Conservation (phyloP, 1,140 invertebrate species). For the Papilio xuthus region DNA sequence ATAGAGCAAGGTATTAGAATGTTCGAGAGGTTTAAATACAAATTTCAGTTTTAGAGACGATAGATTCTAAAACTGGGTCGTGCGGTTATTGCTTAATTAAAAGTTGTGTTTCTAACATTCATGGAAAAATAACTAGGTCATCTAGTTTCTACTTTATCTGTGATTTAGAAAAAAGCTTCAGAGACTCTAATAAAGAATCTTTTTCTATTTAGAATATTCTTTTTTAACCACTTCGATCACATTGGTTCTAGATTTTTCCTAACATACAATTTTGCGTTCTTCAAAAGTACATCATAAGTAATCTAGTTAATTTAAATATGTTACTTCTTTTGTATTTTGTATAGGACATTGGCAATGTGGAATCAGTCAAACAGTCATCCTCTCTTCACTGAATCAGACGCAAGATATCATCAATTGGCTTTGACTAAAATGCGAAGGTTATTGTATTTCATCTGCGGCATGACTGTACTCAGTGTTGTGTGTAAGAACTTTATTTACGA, state of each 20-base stretch:
- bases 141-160: neutral
- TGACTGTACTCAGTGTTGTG: constrained; percentile 83
- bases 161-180: no score
- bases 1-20: neutral
- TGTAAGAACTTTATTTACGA: constrained; percentile 65
- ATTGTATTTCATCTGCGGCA: constrained; percentile 84
- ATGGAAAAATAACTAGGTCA: neutral
- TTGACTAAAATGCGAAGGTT: constrained; percentile 89
- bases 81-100: constrained; percentile 6
- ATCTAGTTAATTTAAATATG: neutral
- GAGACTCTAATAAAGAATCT: neutral
- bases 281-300: neutral
- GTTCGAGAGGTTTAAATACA: neutral
- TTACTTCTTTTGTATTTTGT: constrained; percentile 29
- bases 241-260: neutral
- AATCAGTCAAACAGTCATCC: constrained; percentile 92
- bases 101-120: constrained; percentile 4
- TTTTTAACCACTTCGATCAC: no score
- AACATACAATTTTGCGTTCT: no score
- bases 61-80: constrained; percentile 11
- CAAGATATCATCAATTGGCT: constrained; percentile 87
- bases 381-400: constrained; percentile 91
- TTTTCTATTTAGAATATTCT: no score
- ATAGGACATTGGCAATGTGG: constrained; percentile 88
- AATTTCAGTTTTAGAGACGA: constrained; percentile 14